Conservation (phyloP, 2,888 invertebrate species). For the Scaptodrosophila latifasciaeformis region DNA sequence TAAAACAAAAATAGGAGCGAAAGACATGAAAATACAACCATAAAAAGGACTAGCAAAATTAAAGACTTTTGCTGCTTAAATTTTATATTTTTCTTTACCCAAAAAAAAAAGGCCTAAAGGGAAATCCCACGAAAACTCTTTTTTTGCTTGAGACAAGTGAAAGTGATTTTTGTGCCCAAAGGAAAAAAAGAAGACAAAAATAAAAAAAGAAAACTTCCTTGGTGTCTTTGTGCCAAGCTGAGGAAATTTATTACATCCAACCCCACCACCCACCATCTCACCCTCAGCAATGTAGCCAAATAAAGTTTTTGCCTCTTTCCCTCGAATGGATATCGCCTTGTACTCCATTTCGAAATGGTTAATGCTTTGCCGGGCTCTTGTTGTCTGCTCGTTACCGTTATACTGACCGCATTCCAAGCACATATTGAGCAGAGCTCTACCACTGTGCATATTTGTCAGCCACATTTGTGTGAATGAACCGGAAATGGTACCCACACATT, state of each 20-base stretch:
- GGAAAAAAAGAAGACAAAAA: conserved; percentile 1
- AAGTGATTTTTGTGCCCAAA: conserved; percentile 15
- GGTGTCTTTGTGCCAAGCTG: conserved; percentile 34
- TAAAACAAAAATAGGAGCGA: conserved; percentile 36
- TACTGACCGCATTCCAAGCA: conserved; percentile 63
- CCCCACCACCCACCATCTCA: too few species aligned
- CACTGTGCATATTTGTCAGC: conserved; percentile 59
- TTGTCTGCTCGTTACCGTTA: conserved; percentile 31
- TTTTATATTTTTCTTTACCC: too few species aligned
- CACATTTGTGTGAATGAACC: conserved; percentile 44
- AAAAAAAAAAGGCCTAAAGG: too few species aligned
- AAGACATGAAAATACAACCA: conserved; percentile 6
- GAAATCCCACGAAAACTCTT: too few species aligned
- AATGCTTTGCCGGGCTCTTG: conserved; percentile 36
- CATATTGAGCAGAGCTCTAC: too few species aligned
- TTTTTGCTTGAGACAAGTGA: conserved; percentile 12
- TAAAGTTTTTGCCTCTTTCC: too few species aligned
- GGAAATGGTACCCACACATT: conserved; percentile 48
- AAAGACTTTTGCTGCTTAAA: too few species aligned
- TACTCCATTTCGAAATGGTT: conserved; percentile 48
- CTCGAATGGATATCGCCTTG: not conserved
- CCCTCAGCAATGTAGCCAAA: too few species aligned
- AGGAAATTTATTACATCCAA: conserved; percentile 63
- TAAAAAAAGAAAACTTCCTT: conserved; percentile 20
- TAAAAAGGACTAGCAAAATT: not conserved